A percentile compares a stretch with the other conserved stretches of the same genome.
Conservation (phyloP, 2,888 invertebrate genomes). For the Zootermopsis nevadensis region DNA sequence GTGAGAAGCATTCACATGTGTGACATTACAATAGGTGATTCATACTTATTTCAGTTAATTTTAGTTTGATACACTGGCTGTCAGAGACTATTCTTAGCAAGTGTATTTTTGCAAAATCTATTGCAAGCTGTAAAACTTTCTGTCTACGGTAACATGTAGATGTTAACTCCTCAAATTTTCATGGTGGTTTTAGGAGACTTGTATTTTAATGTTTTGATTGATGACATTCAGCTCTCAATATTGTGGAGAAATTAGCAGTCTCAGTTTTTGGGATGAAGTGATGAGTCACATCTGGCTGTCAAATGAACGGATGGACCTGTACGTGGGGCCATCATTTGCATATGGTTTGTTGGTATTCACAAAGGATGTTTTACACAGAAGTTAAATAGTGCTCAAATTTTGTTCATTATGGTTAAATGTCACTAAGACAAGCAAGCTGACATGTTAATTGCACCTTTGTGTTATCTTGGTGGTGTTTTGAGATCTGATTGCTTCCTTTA, state of each 20-base stretch:
- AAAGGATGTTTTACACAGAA: background rate
- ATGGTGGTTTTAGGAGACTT: background rate
- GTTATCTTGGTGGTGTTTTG: background rate
- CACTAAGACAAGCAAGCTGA: background rate
- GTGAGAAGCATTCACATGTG: background rate
- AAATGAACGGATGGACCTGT: too few relatives aligned
- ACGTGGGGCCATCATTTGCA: too few relatives aligned
- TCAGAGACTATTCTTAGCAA: too few relatives aligned
- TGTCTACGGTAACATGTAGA: background rate
- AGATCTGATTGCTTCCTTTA: background rate
- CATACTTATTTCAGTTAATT: background rate
- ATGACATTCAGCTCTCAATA: too few relatives aligned
- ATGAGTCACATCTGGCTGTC: too few relatives aligned
- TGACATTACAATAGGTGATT: background rate
- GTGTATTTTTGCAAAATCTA: too few relatives aligned
- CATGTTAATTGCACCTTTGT: background rate
- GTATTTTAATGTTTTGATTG: background rate
- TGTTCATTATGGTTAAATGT: background rate
- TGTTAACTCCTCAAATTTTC: background rate
- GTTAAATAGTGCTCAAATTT: background rate
- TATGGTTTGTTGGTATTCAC: too few relatives aligned
- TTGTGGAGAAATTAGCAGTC: too few relatives aligned
- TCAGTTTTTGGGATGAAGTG: too few relatives aligned
- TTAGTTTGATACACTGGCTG: background rate
- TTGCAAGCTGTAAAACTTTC: background rate